Evolutionary conservation across 2,113 vertebrate species (phyloP).

Genomic region (Apaloderma vittatum): DNA sequence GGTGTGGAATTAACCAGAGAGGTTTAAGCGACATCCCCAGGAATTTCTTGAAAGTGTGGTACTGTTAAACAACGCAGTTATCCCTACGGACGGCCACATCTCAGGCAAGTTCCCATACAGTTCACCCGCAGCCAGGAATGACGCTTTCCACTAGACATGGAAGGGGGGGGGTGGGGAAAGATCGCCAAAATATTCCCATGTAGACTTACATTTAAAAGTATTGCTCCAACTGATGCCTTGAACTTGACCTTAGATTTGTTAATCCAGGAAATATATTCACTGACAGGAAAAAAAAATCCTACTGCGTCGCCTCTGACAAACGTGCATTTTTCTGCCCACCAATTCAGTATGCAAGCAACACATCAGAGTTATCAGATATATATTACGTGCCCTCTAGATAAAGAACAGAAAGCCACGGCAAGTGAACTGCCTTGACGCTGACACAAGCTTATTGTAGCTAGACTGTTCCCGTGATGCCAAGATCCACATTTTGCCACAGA

Average conservation of each 20-base stretch:
- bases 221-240: conserved; percentile 71
- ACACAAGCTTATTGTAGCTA: not conserved
- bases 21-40: not conserved
- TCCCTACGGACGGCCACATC: not conserved
- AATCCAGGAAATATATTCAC: conserved; percentile 56
- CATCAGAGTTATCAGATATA: not conserved
- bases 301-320: not conserved
- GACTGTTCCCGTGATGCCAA: not conserved
- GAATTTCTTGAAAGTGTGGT: not conserved
- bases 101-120: not conserved
- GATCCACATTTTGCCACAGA: not conserved
- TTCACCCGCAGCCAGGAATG: not conserved
- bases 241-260: conserved; percentile 80
- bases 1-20: not conserved
- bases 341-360: not conserved
- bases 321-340: not conserved
- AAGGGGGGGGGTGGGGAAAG: too few relatives aligned
- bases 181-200: not conserved
- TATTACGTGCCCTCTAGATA: not conserved
- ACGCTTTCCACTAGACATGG: not conserved
- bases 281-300: not conserved
- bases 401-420: not conserved
- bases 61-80: not conserved
- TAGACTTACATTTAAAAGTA: conserved; percentile 50
- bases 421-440: not conserved